Base-by-base conservation (phyloP, 2,888 invertebrate genomes). In the Tolmerus cingulatus region DNA sequence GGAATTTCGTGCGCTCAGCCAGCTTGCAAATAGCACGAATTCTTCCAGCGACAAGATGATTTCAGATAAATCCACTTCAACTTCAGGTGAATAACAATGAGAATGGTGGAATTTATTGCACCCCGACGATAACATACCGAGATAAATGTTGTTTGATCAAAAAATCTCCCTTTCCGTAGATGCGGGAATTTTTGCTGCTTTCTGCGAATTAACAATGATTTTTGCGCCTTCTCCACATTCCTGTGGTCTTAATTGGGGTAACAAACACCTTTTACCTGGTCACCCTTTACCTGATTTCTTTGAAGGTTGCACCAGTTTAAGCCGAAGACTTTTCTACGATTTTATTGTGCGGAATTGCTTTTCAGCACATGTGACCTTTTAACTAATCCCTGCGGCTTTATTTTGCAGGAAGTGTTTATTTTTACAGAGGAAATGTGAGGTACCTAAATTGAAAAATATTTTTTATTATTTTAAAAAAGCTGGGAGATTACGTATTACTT, bases 51-150 rank as follows among this genome's bases (percentile, higher is more conserved):
- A 27, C 40, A 78, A 46, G 27, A 78, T 78, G 78, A 78, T 19
- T 78, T 78, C n/a, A 78, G 78, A 78, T 78, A 78, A 78, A 40
- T 78, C 78, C 78, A 43, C 43, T 78, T 66, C 66, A 66, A 46
- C 66, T 66, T 27, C 40, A 78, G 78, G 78, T 78, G 78, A 78
- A 40, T 78, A 78, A 78, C 43, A 78, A 78, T 27, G 78, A 78
- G 78, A 66, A 27, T 66, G n/a, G 37, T n/a, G 78, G 78, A 78
- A 78, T 78, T 78, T 78, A 78, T 78, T 76, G 34, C 76, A 12
- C 27, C 12, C 27, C 19, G 23, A 66, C 12, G 66, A 66, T 66
- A 66, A 66, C 66, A 66, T 66, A 9, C 66, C 66, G 23, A 66
- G 66, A 66, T 66, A 66, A 66, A 66, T 66, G 34, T 66, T 66